Evolutionary conservation across 2,113 vertebrate genomes (phyloP).

Genomic region (Aegypius monachus): DNA sequence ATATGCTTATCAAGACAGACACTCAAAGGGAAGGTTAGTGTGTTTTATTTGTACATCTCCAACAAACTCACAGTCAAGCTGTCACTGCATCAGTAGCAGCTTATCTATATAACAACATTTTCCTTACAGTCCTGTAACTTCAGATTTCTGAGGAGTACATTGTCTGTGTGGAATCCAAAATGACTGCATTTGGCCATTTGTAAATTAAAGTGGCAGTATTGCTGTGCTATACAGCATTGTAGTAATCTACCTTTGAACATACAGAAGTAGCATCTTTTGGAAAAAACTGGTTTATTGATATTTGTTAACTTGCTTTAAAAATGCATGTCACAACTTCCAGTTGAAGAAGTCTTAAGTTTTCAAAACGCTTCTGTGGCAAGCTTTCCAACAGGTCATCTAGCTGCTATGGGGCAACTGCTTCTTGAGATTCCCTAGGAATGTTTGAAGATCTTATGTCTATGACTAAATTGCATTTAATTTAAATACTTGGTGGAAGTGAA

Average conservation of each 20-base stretch:
- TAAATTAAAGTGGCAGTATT: neutral
- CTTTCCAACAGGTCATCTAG: neutral
- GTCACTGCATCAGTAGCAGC: neutral
- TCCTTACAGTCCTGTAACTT: neutral
- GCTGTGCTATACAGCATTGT: accelerated
- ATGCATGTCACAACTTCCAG: neutral
- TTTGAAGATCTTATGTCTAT: neutral
- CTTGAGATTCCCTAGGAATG: neutral
- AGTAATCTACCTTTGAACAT: neutral
- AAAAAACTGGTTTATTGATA: neutral
- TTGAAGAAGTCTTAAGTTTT: neutral
- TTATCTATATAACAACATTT: neutral
- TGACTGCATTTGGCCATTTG: neutral
- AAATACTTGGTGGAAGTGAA: neutral
- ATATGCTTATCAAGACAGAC: neutral
- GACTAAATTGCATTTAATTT: neutral
- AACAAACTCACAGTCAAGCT: neutral
- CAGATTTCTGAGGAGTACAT: neutral
- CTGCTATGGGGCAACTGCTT: neutral
- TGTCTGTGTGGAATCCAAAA: neutral
- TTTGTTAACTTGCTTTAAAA: neutral
- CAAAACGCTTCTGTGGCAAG: neutral
- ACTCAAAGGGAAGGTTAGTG: neutral
- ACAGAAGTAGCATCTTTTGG: neutral
- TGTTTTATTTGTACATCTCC: neutral